phyloP scores from a whole-genome alignment of 2,888 invertebrate genomes.

The Nasonovia ribisnigri region DNA sequence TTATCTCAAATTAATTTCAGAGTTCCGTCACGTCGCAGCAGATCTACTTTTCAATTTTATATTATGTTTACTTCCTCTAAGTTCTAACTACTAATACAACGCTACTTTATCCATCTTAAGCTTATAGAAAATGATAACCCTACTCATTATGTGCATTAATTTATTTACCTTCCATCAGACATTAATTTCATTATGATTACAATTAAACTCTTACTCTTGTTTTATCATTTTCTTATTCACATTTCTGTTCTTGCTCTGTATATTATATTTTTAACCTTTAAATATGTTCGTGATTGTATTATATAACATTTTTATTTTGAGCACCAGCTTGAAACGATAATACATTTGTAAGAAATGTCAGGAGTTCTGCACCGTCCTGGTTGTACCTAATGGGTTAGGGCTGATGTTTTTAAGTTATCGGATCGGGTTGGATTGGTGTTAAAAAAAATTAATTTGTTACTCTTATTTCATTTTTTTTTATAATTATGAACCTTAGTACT shows the following conservation, averaged over 20 bases:
- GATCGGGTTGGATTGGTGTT: background rate
- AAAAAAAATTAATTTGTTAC: background rate
- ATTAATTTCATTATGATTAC: background rate
- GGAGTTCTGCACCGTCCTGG: background rate
- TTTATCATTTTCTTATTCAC: background rate
- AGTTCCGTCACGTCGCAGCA: background rate
- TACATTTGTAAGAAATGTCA: background rate
- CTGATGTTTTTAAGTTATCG: background rate
- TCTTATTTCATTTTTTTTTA: background rate
- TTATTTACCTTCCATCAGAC: background rate
- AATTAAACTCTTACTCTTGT: background rate
- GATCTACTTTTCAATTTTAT: background rate
- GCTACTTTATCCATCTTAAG: background rate
- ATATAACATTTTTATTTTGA: background rate
- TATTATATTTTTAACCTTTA: background rate
- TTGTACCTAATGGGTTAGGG: background rate
- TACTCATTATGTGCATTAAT: background rate
- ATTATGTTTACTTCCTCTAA: background rate
- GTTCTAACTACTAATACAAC: background rate
- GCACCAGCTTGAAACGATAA: background rate
- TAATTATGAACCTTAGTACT: background rate
- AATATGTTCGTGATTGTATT: background rate
- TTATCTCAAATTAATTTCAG: background rate
- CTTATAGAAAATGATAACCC: background rate
- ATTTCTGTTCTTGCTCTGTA: background rate